phyloP scores from a whole-genome alignment of 2,113 vertebrate genomes.

The Corapipo altera region DNA sequence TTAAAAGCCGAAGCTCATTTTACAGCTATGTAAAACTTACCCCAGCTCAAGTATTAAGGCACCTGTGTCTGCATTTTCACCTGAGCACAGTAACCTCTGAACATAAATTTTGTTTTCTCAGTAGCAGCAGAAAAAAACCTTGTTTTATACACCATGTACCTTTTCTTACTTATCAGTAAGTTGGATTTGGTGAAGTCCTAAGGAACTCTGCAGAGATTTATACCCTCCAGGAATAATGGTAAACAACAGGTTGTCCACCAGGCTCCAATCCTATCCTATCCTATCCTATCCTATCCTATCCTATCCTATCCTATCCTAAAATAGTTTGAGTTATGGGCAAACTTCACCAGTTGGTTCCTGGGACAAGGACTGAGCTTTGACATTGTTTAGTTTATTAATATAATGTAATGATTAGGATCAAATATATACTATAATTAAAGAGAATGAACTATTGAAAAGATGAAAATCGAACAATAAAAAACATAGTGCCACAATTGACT shows the following conservation, averaged over 20 bases:
- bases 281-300: not conserved
- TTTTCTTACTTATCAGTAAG: not conserved
- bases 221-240: not conserved
- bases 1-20: slow-evolving; percentile 77
- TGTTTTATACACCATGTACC: not conserved
- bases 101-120: not conserved
- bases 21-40: slow-evolving; percentile 63
- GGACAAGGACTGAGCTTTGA: not conserved
- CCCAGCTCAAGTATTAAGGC: slow-evolving; percentile 64
- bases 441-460: not conserved
- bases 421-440: not conserved
- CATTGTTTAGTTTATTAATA: not conserved
- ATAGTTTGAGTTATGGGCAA: not conserved
- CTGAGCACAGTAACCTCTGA: not conserved
- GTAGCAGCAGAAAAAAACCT: not conserved
- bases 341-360: not conserved
- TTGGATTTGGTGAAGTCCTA: not conserved
- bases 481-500: not conserved
- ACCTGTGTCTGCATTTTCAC: slow-evolving; percentile 67
- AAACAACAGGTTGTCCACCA: not conserved
- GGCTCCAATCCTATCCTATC: no score
- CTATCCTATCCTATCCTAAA: not conserved
- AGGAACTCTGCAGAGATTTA: not conserved
- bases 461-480: not conserved
- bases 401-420: not conserved